Conservation (phyloP, 2,888 invertebrate genomes). For the Arrhopalites spinosus region DNA sequence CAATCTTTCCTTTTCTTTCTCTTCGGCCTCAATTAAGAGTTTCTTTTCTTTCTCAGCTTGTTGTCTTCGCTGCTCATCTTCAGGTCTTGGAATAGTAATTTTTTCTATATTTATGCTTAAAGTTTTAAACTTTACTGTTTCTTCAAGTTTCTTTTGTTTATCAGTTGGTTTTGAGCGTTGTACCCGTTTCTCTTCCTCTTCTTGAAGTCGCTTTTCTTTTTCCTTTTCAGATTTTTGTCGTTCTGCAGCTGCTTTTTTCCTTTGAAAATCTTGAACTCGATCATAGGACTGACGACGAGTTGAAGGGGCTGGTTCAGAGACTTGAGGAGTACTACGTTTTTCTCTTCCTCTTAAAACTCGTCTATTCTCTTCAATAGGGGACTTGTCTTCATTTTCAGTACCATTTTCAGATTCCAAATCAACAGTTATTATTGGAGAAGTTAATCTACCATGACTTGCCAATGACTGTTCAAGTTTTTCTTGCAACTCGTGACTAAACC, state of each 20-base stretch:
- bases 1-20: background rate
- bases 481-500: constrained; percentile 18
- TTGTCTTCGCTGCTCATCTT: no score
- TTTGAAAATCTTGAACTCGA: background rate
- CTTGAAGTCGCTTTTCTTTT: background rate
- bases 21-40: background rate
- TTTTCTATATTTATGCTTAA: no score
- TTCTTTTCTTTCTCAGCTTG: no score
- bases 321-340: background rate
- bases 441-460: background rate
- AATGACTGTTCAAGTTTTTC: constrained; percentile 22
- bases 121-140: no score
- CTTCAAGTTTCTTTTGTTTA: background rate
- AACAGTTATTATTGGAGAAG: background rate
- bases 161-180: background rate
- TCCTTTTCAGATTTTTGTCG: background rate
- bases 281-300: background rate
- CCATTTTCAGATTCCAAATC: background rate
- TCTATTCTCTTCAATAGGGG: constrained; percentile 4
- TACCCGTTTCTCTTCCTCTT: constrained; percentile 6
- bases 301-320: background rate
- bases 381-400: background rate
- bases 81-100: no score
- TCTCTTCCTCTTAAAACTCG: background rate
- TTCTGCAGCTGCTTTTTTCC: background rate